Conservation (phyloP, 2,797 vertebrate genomes). For the Darevskia nairensis region DNA sequence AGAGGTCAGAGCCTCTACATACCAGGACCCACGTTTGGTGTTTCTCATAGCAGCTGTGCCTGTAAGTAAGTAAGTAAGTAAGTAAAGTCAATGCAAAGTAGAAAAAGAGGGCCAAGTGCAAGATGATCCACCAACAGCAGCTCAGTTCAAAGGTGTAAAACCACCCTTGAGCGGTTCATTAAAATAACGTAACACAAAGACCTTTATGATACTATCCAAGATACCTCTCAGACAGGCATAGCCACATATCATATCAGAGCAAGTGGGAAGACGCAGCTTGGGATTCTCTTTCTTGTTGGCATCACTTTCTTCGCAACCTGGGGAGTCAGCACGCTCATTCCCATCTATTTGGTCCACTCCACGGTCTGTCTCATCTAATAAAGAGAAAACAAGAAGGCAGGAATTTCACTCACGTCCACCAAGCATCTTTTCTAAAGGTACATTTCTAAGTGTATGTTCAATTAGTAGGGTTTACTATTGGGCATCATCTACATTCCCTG, state of each 20-base stretch:
- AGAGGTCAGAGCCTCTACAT: conserved; percentile 89
- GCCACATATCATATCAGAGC: conserved; percentile 97
- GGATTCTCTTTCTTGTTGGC: conserved; percentile 85
- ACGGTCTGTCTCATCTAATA: conserved; percentile 83
- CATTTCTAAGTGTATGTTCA: not conserved
- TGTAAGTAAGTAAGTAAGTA: conserved; percentile 54
- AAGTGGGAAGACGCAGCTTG: conserved; percentile 89
- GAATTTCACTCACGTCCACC: conserved; percentile 22
- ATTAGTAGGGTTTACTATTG: not conserved
- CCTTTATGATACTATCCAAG: not conserved
- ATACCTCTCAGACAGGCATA: conserved; percentile 95
- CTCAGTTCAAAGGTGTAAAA: not conserved
- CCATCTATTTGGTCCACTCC: conserved; percentile 95
- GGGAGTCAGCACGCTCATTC: conserved; percentile 77
- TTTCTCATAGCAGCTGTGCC: conserved; percentile 96
- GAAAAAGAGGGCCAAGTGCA: not conserved
- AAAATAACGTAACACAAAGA: not conserved
- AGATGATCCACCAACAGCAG: not conserved
- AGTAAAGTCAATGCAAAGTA: accelerated
- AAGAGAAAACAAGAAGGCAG: not conserved
- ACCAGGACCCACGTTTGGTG: conserved; percentile 97
- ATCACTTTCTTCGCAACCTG: conserved; percentile 89
- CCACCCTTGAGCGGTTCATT: not conserved
- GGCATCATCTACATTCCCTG: not conserved
- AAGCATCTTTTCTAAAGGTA: not conserved